These are phyloP conservation scores for Drosophila pseudotalamancana DNA, from an alignment of 2,888 invertebrate species.

Conservation along the genomic window DNA sequence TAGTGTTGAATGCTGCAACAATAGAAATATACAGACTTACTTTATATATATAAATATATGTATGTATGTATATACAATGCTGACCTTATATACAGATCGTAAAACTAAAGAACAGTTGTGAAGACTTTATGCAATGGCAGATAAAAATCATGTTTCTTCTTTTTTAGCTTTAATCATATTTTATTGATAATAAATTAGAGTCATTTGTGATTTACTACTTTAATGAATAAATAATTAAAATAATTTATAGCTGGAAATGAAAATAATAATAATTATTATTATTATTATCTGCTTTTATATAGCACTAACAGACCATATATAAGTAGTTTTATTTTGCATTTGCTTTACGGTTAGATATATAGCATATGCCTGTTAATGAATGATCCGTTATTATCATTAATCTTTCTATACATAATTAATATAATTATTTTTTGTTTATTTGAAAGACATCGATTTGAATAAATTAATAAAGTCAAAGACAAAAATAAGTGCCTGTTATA, in stretches of 20 bases:
- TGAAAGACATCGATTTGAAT: neutral
- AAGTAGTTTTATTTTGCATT: too few species aligned
- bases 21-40: neutral
- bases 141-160: neutral
- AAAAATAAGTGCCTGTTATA: slow-evolving; percentile 1
- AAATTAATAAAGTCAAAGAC: neutral
- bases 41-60: slow-evolving; percentile 1
- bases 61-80: slow-evolving; percentile 2
- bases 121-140: neutral
- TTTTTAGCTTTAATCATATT: neutral
- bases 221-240: neutral
- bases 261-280: too few species aligned
- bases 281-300: neutral
- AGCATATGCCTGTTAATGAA: neutral
- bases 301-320: neutral
- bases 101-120: neutral
- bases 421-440: slow-evolving; percentile 11
- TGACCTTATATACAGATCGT: slow-evolving; percentile 6
- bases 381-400: slow-evolving; percentile 2
- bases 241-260: too few species aligned
- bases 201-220: neutral
- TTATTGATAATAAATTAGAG: neutral
- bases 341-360: neutral
- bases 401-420: neutral
- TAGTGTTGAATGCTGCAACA: neutral